Conservation (phyloP, 2,113 vertebrate genomes). For the Psilopogon haemacephalus region DNA sequence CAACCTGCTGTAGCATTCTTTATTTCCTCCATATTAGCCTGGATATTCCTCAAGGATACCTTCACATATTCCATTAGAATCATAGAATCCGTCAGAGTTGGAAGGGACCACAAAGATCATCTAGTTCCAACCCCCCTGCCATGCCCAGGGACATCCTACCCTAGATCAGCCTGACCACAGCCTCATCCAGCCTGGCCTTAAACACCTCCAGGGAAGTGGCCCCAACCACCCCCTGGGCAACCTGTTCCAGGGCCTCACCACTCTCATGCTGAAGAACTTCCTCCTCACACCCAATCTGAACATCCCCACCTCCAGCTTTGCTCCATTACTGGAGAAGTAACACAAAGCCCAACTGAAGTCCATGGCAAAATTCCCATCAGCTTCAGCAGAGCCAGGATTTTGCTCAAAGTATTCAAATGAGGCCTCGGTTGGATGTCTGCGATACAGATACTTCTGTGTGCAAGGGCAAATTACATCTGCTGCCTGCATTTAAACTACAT, state of each 20-base stretch:
- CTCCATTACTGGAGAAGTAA: not conserved
- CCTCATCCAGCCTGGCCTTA: too few species aligned
- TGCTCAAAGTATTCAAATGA: slow-evolving; percentile 56
- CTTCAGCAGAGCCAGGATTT: slow-evolving; percentile 11
- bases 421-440: slow-evolving; percentile 14
- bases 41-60: not conserved
- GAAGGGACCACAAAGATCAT: too few species aligned
- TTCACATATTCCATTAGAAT: not conserved
- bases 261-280: too few species aligned
- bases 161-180: too few species aligned
- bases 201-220: too few species aligned
- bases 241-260: too few species aligned
- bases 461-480: slow-evolving; percentile 45
- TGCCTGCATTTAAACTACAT: not conserved
- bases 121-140: too few species aligned
- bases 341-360: not conserved
- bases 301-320: too few species aligned
- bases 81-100: too few species aligned
- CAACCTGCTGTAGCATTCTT: not conserved
- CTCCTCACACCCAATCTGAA: too few species aligned
- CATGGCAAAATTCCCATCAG: slow-evolving; percentile 38
- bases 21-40: not conserved
- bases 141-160: too few species aligned
- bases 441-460: slow-evolving; percentile 40
- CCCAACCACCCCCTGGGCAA: too few species aligned